These are phyloP conservation scores for Ormyrus thymus DNA, from an alignment of 2,888 invertebrate species.

Conservation along the genomic window DNA sequence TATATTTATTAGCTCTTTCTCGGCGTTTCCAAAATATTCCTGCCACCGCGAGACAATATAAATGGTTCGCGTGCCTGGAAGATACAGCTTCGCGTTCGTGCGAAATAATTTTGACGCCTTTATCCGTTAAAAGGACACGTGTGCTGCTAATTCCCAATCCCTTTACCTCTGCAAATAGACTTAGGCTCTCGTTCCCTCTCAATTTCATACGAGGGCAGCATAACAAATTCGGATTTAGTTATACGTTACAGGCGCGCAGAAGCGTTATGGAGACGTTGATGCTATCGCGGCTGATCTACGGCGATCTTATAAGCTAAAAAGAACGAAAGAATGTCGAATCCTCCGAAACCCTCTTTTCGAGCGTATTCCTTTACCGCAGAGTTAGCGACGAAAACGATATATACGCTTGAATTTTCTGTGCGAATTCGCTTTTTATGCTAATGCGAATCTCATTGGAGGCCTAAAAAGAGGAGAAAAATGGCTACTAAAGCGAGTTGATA, in stretches of 20 bases:
- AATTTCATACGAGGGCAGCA: slow-evolving; percentile 30
- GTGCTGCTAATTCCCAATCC: slow-evolving; percentile 13
- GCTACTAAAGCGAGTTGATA: not conserved
- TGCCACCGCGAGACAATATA: not conserved
- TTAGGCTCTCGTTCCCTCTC: not conserved
- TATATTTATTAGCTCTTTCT: slow-evolving; percentile 16
- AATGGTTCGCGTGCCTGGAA: slow-evolving; percentile 11
- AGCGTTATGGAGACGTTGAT: slow-evolving; percentile 18
- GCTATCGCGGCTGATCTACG: slow-evolving; percentile 23
- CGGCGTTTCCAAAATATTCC: slow-evolving; percentile 5
- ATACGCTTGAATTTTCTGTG: not conserved
- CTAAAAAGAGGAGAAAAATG: not conserved
- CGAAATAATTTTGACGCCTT: slow-evolving; percentile 41
- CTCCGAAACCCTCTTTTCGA: not conserved
- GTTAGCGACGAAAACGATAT: not conserved
- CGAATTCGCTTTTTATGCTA: not conserved
- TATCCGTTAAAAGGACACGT: slow-evolving; percentile 23
- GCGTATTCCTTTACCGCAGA: too few species aligned
- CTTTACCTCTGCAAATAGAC: slow-evolving; percentile 19
- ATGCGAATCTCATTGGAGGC: not conserved
- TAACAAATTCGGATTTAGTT: slow-evolving; percentile 34
- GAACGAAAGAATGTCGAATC: not conserved
- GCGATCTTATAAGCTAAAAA: slow-evolving; percentile 1
- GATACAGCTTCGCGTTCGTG: slow-evolving; percentile 23
- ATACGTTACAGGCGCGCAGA: not conserved